Base-by-base conservation (phyloP, 2,113 vertebrate species). In the Xiphophorus couchianus region DNA sequence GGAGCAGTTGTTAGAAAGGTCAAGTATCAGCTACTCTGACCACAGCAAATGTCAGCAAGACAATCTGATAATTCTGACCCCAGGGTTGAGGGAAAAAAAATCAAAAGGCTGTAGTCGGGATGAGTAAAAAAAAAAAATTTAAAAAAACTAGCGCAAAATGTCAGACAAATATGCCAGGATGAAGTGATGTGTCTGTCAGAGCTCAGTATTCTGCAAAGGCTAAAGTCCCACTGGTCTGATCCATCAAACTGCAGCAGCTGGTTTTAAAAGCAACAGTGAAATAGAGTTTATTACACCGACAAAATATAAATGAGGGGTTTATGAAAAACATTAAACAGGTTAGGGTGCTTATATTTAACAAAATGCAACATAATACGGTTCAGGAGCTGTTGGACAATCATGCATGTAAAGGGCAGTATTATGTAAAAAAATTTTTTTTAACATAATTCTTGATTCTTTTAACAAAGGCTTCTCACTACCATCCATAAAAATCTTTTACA, bases 41-140 rank as follows among this genome's bases (percentile, higher is more conserved):
- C 91, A 88, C 60, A 54, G 39, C 78, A 92, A 93, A 93, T 93
- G 92, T 87, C 90, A 92, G 77, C 83, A 68, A 82, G 83, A 79
- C 77, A 85, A 88, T 90, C 82, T 90, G 88, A 88, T 88, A 4
- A 86, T 83, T 78, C 82, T 72, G 67, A 75, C 89, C 86, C 90
- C 70, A 2, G 15, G 62, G 80, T 80, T 82, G 54, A 71, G 29
- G 58, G 14, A 4, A 14, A 39, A 39, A 39, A 30, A 86, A 84
- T 80, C 80, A 89, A 85, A 84, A 85, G 68, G 30, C 64, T 67
- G 73, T 74, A 73, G 51, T 69, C 71, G 61, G 58, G 77, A 84
- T 81, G 70, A 84, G 86, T 83, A 66, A 76, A 81, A 81, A 37
- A 37, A 37, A 35, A 9, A 35, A 35, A 35, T n/a, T n/a, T n/a